Evolutionary conservation across 2,113 vertebrate genomes (phyloP).

Genomic region (Sylvia atricapilla): DNA sequence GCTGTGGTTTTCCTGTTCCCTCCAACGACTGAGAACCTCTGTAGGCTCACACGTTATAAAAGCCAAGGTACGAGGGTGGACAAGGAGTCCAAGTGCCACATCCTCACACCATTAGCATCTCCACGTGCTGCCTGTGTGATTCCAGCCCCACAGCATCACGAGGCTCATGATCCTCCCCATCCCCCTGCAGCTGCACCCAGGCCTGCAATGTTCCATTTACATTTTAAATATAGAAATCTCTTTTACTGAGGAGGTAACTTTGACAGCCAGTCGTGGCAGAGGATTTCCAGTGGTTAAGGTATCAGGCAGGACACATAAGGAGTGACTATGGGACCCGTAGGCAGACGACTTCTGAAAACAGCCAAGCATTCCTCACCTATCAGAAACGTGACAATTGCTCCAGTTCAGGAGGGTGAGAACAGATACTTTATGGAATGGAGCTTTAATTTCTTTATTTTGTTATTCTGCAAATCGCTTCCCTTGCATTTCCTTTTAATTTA

Average conservation of each 20-base stretch:
- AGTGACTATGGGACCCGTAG: neutral
- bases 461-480: neutral
- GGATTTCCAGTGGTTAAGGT: neutral
- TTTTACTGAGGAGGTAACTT: neutral
- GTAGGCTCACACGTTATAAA: neutral
- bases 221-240: neutral
- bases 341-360: neutral
- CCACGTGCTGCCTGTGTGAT: fast-evolving
- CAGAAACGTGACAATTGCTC: neutral
- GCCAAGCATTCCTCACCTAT: neutral
- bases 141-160: fast-evolving
- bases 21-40: neutral
- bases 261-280: neutral
- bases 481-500: neutral
- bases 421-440: neutral
- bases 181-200: neutral
- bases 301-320: neutral
- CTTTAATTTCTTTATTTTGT: neutral
- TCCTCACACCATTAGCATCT: neutral
- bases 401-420: neutral
- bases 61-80: fast-evolving
- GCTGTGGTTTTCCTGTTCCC: neutral
- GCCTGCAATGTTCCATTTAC: neutral
- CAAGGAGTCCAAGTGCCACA: neutral
- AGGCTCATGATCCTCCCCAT: neutral